phyloP scores from a whole-genome alignment of 1,140 invertebrate genomes.

The Bombus vancouverensis region DNA sequence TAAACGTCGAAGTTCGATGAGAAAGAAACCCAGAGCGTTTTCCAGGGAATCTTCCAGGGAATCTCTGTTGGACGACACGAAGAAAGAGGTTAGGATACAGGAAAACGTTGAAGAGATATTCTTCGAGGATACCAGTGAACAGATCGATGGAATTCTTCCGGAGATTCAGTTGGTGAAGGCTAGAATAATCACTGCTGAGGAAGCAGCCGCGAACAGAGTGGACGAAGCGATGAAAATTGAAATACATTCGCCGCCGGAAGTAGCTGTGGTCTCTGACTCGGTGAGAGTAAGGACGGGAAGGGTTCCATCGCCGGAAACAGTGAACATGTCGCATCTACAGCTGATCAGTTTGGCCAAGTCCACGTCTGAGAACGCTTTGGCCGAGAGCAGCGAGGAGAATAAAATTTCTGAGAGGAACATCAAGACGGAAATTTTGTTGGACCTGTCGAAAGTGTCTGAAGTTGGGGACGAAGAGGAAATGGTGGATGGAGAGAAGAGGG shows the following conservation, averaged over 20 bases:
- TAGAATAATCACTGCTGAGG: conserved; percentile 73
- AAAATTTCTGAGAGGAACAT: conserved; percentile 75
- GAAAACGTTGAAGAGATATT: conserved; percentile 73
- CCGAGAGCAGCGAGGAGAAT: conserved; percentile 44
- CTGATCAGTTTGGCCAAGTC: conserved; percentile 69
- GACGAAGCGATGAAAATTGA: conserved; percentile 53
- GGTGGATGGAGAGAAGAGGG: conserved; percentile 33
- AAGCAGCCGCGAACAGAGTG: conserved; percentile 48
- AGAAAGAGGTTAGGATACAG: conserved; percentile 76
- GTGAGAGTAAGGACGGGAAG: conserved; percentile 37
- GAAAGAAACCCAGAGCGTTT: conserved; percentile 51
- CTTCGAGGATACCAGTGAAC: conserved; percentile 67
- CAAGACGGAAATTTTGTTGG: conserved; percentile 75
- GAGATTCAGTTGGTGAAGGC: conserved; percentile 73
- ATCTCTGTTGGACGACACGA: conserved; percentile 61
- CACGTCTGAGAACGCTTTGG: conserved; percentile 73
- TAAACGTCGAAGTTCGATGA: conserved; percentile 60
- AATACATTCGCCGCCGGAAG: conserved; percentile 58
- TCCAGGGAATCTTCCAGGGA: conserved; percentile 64
- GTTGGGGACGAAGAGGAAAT: conserved; percentile 30
- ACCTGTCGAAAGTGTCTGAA: conserved; percentile 73
- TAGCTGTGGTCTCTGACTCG: conserved; percentile 20
- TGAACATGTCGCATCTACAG: conserved; percentile 55
- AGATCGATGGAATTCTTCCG: conserved; percentile 48
- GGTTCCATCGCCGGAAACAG: conserved; percentile 49